Percentiles rank a stretch among this genome's conserved stretches.
Evolutionary conservation across 92 coral and sea anemone species (phyloP).

Genomic region (Galaxea fascicularis): DNA sequence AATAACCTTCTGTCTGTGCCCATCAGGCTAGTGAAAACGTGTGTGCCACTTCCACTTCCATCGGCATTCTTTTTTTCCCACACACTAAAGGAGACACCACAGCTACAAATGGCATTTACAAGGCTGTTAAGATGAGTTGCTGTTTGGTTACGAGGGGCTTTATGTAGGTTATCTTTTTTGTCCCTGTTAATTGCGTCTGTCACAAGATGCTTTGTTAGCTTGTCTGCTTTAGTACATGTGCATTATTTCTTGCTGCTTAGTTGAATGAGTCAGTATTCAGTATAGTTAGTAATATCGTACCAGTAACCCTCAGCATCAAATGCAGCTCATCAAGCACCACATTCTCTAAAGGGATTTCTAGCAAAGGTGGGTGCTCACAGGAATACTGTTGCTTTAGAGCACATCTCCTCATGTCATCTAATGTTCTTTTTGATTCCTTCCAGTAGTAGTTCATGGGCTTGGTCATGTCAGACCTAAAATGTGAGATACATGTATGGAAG

Average conservation of each 20-base stretch:
- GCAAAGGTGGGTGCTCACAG: conserved; percentile 71
- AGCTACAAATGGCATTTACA: conserved; percentile 54
- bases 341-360: conserved; percentile 63
- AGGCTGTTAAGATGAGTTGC: conserved; percentile 51
- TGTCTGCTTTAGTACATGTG: conserved; percentile 28
- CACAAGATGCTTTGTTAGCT: conserved; percentile 59
- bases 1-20: conserved; percentile 68
- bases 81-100: conserved; percentile 59
- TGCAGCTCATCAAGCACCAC: conserved; percentile 77
- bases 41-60: conserved; percentile 65
- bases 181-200: conserved; percentile 64
- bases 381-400: conserved; percentile 49
- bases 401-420: no score
- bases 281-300: neutral
- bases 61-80: conserved; percentile 73
- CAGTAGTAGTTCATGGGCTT: no score
- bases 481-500: no score
- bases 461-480: no score
- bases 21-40: conserved; percentile 73
- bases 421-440: no score
- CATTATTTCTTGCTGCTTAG: neutral
- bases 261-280: neutral
- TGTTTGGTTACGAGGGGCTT: conserved; percentile 60
- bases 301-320: conserved; percentile 47
- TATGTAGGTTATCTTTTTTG: conserved; percentile 64